Base-by-base conservation (phyloP, 2,797 vertebrate genomes). In the Fistularia commersonii region DNA sequence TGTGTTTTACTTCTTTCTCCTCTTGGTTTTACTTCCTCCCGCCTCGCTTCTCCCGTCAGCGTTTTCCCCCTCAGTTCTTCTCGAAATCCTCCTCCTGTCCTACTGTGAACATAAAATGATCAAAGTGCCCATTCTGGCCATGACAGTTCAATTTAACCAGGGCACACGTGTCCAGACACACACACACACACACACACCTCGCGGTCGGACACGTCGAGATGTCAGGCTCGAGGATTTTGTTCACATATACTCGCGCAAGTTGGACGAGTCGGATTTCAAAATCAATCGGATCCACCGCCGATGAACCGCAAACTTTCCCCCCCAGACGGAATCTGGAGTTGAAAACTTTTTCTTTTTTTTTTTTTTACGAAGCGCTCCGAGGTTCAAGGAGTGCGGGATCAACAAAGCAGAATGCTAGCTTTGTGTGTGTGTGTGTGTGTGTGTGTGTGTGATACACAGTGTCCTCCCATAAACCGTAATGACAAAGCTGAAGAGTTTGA, bases 141-240 rank as follows among this genome's bases (percentile, higher is more conserved):
- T 86, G 79, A 86, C 83, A 86, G 78, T 86, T 86, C 70, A 80
- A 87, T 81, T 87, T 80, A 52, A 74, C 66, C 64, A 58, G 33
- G 13, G 11, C 32, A 39, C 35, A 13, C 13, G 10, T 15, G 15
- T 32, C 23, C 35, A 15, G 41, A 7, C 50, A 31, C 34, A 35
- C 42, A 33, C 43, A 33, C 49, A 12, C 41, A 48, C 40, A 6
- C 32, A 8, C 37, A 15, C 58, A 55, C 45, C 34, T 6, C 8
- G 8, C 6, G 8, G 34, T 35, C 8, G 6, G 34, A 38, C 46
- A 35, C 57, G 37, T 33, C 46, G 41, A 41, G 63, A 64, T 60
- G 43, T 45, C 8, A 44, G 41, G 46, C 23, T 66, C 43, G 1
- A 33, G n/a, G 8, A 14, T 57, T 63, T 49, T 38, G n/a, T 41